Base-by-base conservation (phyloP, 2,797 vertebrate species). In the Pseudomugil tenellus region DNA sequence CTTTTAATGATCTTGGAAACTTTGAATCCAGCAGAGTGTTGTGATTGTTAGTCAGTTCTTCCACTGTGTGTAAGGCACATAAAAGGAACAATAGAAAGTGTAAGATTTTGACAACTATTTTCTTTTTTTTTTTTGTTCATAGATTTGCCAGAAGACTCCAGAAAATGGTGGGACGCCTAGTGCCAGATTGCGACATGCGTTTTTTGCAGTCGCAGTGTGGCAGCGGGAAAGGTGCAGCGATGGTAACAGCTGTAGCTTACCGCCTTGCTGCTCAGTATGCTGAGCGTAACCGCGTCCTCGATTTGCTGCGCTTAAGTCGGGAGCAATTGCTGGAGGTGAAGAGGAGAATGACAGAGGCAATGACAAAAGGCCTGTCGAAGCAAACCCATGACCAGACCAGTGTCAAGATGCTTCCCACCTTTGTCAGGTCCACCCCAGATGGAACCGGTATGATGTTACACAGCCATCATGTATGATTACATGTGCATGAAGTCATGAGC, bases 161-260 rank as follows among this genome's bases (percentile, higher is more conserved):
- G 21, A 99, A 98, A 91, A 93, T 96, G 0, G 95, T 98, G 48
- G 89, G 96, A 16, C 93, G 94, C 37, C 92, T 99, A 70, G 95
- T 97, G 67, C 96, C 97, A 0, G 96, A 97, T 80, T 97, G 96
- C 0, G 97, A 98, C 0, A 92, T 98, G 74, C 96, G 97, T 0
- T 99, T 99, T 76, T 73, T 97, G 78, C 93, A 93, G 52, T 99
- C 97, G 0, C 97, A 97, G 77, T 96, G 96, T 0, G 98, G 98
- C 17, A 99, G 98, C 0, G 96, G 96, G 64, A 99, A 99, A 70
- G 97, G 98, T 0, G 96, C 98, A 0, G 98, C 98, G 72, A 99
- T 99, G 97, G 98, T 99, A 75, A 99, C 97, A 0, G 98, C 97
- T 0, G 98, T 99, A 74, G 97, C 97, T 0, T 94, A 97, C 78